phyloP scores from a whole-genome alignment of 1,140 invertebrate species.

The Scaptomyza graminum region DNA sequence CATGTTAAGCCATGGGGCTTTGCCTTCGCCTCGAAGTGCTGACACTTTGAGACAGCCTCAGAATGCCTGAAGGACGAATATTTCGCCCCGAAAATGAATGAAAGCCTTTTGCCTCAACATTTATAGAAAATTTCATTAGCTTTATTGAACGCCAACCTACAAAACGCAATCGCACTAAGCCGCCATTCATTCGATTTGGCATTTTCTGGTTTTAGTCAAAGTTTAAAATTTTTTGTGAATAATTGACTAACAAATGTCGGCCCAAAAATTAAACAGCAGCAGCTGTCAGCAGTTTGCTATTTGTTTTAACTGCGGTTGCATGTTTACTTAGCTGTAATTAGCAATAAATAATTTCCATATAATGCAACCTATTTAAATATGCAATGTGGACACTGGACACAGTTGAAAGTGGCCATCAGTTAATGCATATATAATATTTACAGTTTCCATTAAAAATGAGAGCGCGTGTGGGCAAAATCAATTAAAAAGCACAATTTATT shows the following conservation, averaged over 20 bases:
- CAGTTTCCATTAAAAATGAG: neutral
- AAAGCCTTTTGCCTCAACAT: conserved; percentile 8
- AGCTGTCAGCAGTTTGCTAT: conserved; percentile 29
- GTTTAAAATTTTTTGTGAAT: conserved; percentile 35
- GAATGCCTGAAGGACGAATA: conserved; percentile 29
- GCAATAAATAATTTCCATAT: conserved; percentile 72
- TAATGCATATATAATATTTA: neutral
- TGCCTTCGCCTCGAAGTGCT: conserved; percentile 18
- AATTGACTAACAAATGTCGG: conserved; percentile 30
- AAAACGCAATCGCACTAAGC: neutral
- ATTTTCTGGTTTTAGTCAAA: conserved; percentile 25
- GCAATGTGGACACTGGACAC: conserved; percentile 18
- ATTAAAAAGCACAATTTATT: neutral
- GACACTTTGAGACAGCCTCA: conserved; percentile 46
- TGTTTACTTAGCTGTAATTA: conserved; percentile 63
- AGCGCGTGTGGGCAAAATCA: neutral
- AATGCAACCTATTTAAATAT: conserved; percentile 73
- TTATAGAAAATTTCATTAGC: conserved; percentile 67
- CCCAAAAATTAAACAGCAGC: neutral
- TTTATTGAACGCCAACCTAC: conserved; percentile 59
- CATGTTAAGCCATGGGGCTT: conserved; percentile 64
- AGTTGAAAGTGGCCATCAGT: neutral
- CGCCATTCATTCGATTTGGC: conserved; percentile 31
- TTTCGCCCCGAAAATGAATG: neutral
- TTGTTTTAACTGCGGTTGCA: conserved; percentile 32